Base-by-base conservation (phyloP, 2,113 vertebrate species). In the Sinocyclocheilus maitianheensis region DNA sequence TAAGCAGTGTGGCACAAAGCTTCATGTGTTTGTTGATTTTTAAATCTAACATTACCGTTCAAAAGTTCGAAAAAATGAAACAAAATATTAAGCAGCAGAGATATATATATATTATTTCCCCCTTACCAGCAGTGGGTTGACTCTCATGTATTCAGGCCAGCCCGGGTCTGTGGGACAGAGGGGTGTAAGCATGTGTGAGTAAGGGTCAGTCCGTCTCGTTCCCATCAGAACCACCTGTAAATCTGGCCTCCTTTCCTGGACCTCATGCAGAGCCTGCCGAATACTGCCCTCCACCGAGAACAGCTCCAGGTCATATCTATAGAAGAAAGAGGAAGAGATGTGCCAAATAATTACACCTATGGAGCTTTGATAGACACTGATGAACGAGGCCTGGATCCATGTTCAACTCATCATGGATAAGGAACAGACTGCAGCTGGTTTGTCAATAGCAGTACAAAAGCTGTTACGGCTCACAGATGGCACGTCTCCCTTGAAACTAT, bases 181-280 rank as follows among this genome's bases (percentile, higher is more conserved):
- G 20, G 95, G 88, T 0, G 91, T 91, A 53, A 99, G 96, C 0
- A 95, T 96, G 80, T 93, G 55, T 0, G 98, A 99, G 90, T 97
- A 98, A 6, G 98, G 98, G 91, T 99, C 98, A 0, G 95, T 98
- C 12, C 94, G 95, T 8, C 98, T 95, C 0, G 98, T 99, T 0
- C 98, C 98, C 98, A 99, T 99, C 76, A 99, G 91, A 3, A 99
- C 96, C 0, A 97, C 97, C 82, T 93, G 92, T 85, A 99, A 92
- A 85, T 96, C 93, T 0, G 98, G 96, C 62, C 93, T 95, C 89
- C 86, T 95, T 46, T 92, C 88, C 92, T 93, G 94, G 80, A 99
- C 93, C 24, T 91, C 93, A 0, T 11, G 90, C 78, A 99, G 92
- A 0, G 98, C 98, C 81, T 97, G 95, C 7, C 91, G 95, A 86